These are phyloP conservation scores for Callospermophilus lateralis DNA, from an alignment of 2,113 vertebrate species.

Conservation along the genomic window DNA sequence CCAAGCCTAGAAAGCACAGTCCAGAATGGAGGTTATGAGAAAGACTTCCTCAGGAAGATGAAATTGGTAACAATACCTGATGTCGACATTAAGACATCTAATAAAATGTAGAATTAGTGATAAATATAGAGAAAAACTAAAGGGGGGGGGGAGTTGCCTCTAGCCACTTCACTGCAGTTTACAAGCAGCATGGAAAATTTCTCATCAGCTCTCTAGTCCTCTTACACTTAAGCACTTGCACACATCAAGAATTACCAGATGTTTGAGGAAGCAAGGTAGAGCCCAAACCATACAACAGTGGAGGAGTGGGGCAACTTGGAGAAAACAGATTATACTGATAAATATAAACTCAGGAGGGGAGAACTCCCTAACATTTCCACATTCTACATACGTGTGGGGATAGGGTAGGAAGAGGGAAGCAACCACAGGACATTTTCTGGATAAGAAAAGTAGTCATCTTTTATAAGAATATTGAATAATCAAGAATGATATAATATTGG, in stretches of 20 bases:
- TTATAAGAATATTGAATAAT: not conserved
- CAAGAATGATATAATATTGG: not conserved
- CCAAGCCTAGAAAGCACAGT: not conserved
- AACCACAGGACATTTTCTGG: not conserved
- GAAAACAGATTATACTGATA: not conserved
- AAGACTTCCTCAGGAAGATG: constrained; percentile 20
- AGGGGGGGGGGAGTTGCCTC: not conserved
- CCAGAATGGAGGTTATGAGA: not conserved
- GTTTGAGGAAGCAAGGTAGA: not conserved
- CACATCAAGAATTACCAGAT: constrained; percentile 19
- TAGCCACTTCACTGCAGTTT: not conserved
- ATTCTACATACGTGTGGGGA: not conserved
- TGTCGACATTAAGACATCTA: not conserved
- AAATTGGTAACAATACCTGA: not conserved
- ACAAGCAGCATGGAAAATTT: not conserved
- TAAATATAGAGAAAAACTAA: constrained; percentile 15
- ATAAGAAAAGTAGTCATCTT: not conserved
- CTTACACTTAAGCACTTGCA: not conserved
- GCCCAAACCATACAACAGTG: constrained; percentile 5
- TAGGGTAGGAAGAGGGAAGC: not conserved
- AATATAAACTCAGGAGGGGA: not conserved
- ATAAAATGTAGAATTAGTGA: not conserved
- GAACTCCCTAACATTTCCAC: not conserved
- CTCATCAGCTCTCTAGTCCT: not conserved
- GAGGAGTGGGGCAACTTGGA: not conserved